These are phyloP conservation scores for Epinephelus moara DNA, from an alignment of 2,113 vertebrate species.

Conservation along the genomic window DNA sequence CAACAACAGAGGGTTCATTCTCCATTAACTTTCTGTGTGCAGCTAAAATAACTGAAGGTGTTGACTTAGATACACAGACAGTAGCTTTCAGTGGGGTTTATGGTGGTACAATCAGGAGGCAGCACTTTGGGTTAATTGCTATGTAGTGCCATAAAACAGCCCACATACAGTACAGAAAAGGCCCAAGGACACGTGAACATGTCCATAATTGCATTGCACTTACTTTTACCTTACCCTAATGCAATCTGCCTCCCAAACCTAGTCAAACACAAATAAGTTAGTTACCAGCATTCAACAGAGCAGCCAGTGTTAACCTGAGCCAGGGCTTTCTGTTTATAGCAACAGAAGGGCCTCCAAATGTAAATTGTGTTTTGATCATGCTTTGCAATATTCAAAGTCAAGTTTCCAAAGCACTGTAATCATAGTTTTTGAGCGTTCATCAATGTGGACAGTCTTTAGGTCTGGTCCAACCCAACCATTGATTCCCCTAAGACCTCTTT, in stretches of 20 bases:
- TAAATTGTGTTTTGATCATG: neutral
- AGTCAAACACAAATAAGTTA: neutral
- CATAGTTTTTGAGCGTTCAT: too few relatives aligned
- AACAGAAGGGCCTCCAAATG: neutral
- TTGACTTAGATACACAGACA: too few relatives aligned
- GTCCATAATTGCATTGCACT: neutral
- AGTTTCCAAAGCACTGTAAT: neutral
- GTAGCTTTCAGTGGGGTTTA: neutral
- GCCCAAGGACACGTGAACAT: neutral
- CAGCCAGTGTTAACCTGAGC: neutral
- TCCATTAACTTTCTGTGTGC: neutral
- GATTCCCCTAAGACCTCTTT: neutral
- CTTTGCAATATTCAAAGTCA: neutral
- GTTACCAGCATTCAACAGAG: neutral
- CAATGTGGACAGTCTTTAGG: neutral
- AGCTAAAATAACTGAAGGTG: neutral
- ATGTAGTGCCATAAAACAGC: neutral
- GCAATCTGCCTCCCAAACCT: neutral
- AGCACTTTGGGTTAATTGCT: neutral
- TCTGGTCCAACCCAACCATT: neutral
- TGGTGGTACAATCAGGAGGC: neutral
- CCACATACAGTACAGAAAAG: neutral
- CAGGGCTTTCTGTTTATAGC: neutral
- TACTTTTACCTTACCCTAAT: neutral
- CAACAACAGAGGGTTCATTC: neutral